phyloP scores from a whole-genome alignment of 2,797 vertebrate species.

The Coracias cyanogaster region DNA sequence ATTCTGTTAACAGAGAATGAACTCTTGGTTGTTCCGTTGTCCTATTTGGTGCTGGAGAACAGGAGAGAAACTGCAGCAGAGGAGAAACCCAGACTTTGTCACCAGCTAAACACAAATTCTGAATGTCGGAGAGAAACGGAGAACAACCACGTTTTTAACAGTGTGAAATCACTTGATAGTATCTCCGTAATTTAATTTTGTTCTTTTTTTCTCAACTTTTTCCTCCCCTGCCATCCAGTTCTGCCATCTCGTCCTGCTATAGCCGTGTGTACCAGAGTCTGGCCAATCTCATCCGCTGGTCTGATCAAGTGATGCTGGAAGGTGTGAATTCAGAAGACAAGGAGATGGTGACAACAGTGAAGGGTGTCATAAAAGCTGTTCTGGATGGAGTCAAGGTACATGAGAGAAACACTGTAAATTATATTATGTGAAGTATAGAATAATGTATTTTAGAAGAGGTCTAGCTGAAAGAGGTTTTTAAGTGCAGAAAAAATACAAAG shows the following conservation, averaged over 20 bases:
- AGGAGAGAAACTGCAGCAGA: not conserved
- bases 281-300: constrained; percentile 97
- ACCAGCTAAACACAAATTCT: not conserved
- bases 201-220: not conserved
- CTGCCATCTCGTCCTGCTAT: constrained; percentile 95
- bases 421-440: not conserved
- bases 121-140: not conserved
- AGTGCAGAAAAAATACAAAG: not conserved
- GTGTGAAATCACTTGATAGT: not conserved
- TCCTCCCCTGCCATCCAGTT: constrained; percentile 76
- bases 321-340: constrained; percentile 95
- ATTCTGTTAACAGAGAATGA: not conserved
- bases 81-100: not conserved
- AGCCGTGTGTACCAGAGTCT: constrained; percentile 97
- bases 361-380: constrained; percentile 95
- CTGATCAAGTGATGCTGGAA: constrained; percentile 97
- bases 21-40: not conserved
- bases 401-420: not conserved
- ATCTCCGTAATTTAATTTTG: not conserved
- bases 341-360: constrained; percentile 92
- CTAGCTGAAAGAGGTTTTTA: not conserved
- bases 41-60: not conserved
- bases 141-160: not conserved
- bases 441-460: not conserved
- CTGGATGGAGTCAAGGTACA: constrained; percentile 97